A percentile compares a stretch with the other conserved stretches of the same genome.
Conservation (phyloP, 2,113 vertebrate genomes). For the Natator depressus region DNA sequence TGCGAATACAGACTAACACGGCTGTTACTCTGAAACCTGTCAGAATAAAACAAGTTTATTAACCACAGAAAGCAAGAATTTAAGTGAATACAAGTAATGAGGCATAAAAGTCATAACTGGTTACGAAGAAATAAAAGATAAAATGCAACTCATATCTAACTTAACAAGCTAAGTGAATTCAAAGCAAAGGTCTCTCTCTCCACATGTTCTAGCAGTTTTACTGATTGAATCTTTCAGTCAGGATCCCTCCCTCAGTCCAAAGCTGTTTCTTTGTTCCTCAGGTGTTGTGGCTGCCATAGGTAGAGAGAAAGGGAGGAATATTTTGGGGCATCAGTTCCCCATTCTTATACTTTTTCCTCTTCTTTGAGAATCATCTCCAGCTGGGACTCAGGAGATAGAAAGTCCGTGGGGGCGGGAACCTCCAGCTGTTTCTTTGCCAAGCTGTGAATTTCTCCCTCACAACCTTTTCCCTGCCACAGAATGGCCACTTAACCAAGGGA, state of each 20-base stretch:
- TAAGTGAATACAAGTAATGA: background rate
- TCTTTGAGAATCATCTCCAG: background rate
- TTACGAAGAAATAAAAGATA: background rate
- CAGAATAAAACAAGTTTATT: background rate
- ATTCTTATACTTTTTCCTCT: background rate
- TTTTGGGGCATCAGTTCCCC: background rate
- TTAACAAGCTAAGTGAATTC: background rate
- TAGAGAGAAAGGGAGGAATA: background rate
- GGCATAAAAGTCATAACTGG: background rate
- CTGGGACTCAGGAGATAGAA: background rate
- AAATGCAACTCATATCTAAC: background rate
- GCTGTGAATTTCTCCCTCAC: background rate
- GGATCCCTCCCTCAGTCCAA: background rate
- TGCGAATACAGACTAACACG: too few species aligned
- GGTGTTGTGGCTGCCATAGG: background rate
- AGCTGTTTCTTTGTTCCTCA: background rate
- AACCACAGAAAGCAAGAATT: background rate
- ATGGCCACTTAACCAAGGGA: background rate
- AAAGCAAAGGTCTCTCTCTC: background rate
- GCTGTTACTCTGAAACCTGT: too few species aligned
- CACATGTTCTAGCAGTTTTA: background rate
- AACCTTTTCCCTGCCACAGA: background rate
- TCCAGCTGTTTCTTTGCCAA: background rate
- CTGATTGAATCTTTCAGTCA: background rate
- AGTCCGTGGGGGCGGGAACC: background rate